Evolutionary conservation across 2,797 vertebrate genomes (phyloP), one percentile per base, ranked within the genome.

Genomic region (Anguilla marmorata): DNA sequence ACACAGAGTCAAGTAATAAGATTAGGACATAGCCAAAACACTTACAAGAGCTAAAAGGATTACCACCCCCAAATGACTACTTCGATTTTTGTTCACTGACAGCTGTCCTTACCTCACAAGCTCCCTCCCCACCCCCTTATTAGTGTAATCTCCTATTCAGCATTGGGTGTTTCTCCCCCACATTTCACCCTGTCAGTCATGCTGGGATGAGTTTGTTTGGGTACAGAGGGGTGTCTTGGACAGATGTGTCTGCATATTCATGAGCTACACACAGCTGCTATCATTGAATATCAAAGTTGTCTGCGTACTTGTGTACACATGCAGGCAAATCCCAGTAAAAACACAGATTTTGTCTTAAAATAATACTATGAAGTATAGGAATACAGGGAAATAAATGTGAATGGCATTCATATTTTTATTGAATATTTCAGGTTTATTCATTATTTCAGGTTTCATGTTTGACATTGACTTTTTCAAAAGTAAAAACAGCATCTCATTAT

Each of bases 241-340:
- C 50, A 88, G 86, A 76, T 63, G 76, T 63, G 86, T 86, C 60
- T 87, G 85, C 33, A 89, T 89, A 88, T 83, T 74, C 52, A 86
- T 86, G 56, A 88, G 41, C 76, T 14, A 74, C 50, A 85, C 9
- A 33, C 82, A 85, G 27, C 83, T 88, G 82, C 63, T 48, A 48
- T 45, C 21, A 30, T 24, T 50, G 48, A 37, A 85, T 45, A 88
- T 66, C 4, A 74, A 85, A 33, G 52, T 83, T 54, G 54, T 30
- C 80, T 80, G 14, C 19, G 56, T 27, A 27, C 14, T 7, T 69
- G 12, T n/a, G 24, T 66, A n/a, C 3, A 87, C 3, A 87, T 14
- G 86, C n/a, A 37, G 41, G 66, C 80, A 48, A 24, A 45, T 45
- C 37, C 86, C 30, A 83, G 58, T 37, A 48, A 45, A 63, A 84